These are phyloP conservation scores for Echeneis naucrates DNA, from an alignment of 2,797 vertebrate species.

Conservation along the genomic window DNA sequence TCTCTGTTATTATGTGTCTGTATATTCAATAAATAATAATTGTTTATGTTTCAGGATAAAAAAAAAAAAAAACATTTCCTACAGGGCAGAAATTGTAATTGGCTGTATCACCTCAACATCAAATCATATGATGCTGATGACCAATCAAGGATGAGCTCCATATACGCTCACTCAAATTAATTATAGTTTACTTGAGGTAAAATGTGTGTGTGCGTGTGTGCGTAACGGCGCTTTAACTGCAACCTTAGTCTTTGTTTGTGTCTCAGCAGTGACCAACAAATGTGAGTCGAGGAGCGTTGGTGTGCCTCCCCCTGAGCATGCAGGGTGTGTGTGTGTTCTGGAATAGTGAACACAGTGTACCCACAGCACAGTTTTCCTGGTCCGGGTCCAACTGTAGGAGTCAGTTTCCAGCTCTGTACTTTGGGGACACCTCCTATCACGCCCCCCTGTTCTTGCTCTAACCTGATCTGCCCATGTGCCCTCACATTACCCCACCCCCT, in stretches of 20 bases:
- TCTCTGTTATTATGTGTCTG: too few relatives aligned
- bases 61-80: too few relatives aligned
- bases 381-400: conserved; percentile 66
- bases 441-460: conserved; percentile 20
- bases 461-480: conserved; percentile 56
- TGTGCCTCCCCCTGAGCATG: too few relatives aligned
- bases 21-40: too few relatives aligned
- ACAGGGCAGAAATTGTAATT: too few relatives aligned
- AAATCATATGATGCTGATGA: conserved; percentile 2
- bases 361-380: conserved; percentile 81
- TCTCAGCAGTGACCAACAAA: too few relatives aligned
- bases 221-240: too few relatives aligned
- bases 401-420: conserved; percentile 67
- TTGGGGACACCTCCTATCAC: conserved; percentile 62
- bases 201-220: conserved; percentile 36
- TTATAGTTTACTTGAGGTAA: conserved; percentile 24
- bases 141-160: conserved; percentile 24
- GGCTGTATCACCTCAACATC: too few relatives aligned
- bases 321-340: conserved; percentile 31
- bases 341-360: conserved; percentile 81
- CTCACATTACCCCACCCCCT: conserved; percentile 6
- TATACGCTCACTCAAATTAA: conserved; percentile 25
- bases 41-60: too few relatives aligned
- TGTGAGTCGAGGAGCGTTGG: too few relatives aligned
- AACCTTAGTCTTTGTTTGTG: too few relatives aligned